Conservation (phyloP, 2,797 vertebrate species). For the Sylvia borin region DNA sequence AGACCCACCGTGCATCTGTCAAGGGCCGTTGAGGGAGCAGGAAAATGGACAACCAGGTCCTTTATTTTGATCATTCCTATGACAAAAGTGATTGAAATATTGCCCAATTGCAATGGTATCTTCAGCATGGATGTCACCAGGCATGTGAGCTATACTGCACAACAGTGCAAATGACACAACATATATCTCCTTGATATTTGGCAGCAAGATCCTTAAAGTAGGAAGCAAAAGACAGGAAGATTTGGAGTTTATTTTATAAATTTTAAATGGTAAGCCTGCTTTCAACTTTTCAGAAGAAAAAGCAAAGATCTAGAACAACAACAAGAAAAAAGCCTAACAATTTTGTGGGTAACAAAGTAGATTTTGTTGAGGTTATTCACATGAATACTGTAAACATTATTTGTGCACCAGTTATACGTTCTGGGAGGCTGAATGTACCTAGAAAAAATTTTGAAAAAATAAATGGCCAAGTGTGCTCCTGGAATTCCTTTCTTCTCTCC, state of each 20-base stretch:
- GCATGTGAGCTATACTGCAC: background rate
- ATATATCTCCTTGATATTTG: fast-evolving
- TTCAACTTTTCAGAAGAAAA: background rate
- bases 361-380: background rate
- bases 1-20: background rate
- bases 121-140: background rate
- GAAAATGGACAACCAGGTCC: background rate
- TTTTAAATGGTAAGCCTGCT: fast-evolving
- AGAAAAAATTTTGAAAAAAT: background rate
- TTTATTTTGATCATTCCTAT: background rate
- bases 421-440: background rate
- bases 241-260: background rate
- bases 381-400: background rate
- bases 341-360: background rate
- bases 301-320: background rate
- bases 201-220: background rate
- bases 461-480: background rate
- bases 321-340: background rate
- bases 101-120: fast-evolving
- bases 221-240: background rate
- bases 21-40: fast-evolving
- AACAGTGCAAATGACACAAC: background rate
- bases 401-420: background rate
- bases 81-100: background rate
- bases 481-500: background rate